A percentile compares a stretch with the other conserved stretches of the same genome.
Conservation (phyloP, 2,797 vertebrate genomes). For the Mormyrus hasselquistii region DNA sequence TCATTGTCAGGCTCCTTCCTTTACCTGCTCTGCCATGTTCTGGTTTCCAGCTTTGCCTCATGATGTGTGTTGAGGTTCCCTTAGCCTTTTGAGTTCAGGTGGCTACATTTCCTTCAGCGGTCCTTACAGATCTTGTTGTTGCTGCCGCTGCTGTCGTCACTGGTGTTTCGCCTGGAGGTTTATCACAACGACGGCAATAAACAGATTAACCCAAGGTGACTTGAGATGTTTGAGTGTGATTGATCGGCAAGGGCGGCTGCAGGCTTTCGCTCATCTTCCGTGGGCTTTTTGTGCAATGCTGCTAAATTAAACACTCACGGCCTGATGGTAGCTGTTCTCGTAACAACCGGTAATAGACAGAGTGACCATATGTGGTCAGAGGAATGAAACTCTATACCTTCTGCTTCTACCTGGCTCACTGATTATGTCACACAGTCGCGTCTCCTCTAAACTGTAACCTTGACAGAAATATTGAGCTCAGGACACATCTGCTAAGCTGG, state of each 20-base stretch:
- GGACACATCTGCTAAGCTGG: conserved; percentile 65
- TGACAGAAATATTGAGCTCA: conserved; percentile 63
- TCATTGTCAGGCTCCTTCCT: background rate
- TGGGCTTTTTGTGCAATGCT: background rate
- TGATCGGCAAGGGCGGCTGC: background rate
- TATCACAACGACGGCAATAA: background rate
- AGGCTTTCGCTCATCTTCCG: background rate
- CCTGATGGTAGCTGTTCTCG: background rate
- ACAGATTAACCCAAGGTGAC: conserved; percentile 16
- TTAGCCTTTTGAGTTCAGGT: background rate
- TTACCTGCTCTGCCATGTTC: background rate
- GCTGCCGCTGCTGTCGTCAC: background rate
- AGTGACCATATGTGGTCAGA: background rate
- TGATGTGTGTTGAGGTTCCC: background rate
- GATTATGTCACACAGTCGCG: conserved; percentile 65
- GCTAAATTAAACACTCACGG: background rate
- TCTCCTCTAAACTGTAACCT: conserved; percentile 64
- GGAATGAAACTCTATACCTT: background rate
- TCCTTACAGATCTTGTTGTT: background rate
- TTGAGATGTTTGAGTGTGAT: background rate
- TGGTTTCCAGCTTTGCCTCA: background rate
- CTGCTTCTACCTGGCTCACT: conserved; percentile 24
- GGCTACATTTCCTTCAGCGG: background rate
- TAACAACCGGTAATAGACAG: background rate
- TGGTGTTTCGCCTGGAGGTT: background rate